Evolutionary conservation across 2,888 invertebrate species (phyloP), one percentile per base, ranked within the genome.

Genomic region (Thera obeliscata): DNA sequence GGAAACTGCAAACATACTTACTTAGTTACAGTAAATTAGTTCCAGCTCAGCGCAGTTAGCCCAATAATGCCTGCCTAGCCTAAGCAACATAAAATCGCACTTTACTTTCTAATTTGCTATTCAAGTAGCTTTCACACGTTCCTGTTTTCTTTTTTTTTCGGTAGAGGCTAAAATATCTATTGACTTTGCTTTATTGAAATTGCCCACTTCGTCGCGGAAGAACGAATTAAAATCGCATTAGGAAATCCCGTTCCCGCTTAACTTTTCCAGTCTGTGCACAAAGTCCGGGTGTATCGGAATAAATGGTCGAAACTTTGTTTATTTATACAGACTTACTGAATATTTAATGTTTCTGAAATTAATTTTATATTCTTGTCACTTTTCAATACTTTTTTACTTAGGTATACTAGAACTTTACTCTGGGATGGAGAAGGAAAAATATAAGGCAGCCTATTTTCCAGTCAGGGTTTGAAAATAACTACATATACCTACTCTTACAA

Each of bases 201-300:
- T 89, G 87, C 88, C 88, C 87, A 87, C 87, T 87, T 86, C 88
- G 88, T 86, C 87, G 88, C 87, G 86, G 85, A 88, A 90, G 88
- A 90, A 86, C 87, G 89, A 93, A 93, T 93, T 93, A 93, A 93
- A 93, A 91, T 91, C 91, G 88, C 93, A 93, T 93, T 93, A 93
- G 91, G 91, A 89, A 92, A 92, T 93, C 89, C 91, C 87, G 90
- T 88, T 87, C 81, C 87, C 89, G 87, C 85, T 90, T 86, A 91
- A 91, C 90, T 93, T 93, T 90, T 87, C 90, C 90, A 90, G 89
- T 86, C 88, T 87, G 86, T 84, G 88, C 87, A 81, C 89, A 81
- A 85, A 87, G 87, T 87, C 86, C 85, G 87, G 87, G 87, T 92
- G 91, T 93, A 93, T 93, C 90, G 90, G 89, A 91, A 92, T 91